Evolutionary conservation across 1,140 invertebrate genomes (phyloP).

Genomic region (Pollicipes pollicipes): DNA sequence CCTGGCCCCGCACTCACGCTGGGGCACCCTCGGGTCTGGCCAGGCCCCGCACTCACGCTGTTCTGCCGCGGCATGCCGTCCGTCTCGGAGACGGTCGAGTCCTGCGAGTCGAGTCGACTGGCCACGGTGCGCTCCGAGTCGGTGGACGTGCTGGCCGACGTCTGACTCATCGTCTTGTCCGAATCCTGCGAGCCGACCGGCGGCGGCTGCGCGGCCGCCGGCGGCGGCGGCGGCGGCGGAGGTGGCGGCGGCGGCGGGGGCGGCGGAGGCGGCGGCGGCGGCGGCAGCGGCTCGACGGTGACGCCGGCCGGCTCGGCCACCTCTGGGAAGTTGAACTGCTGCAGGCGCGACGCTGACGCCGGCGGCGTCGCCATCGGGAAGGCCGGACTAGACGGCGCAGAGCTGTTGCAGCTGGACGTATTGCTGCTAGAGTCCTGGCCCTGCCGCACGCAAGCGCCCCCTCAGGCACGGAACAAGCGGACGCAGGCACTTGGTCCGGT

Average conservation of each 20-base stretch:
- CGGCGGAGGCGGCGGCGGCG: too few relatives aligned
- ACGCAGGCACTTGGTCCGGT: too few relatives aligned
- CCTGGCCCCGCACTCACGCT: too few relatives aligned
- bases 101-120: conserved; percentile 49
- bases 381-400: conserved; percentile 84
- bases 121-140: conserved; percentile 74
- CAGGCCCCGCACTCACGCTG: conserved; percentile 41
- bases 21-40: too few relatives aligned
- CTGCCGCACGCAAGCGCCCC: too few relatives aligned
- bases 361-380: conserved; percentile 20
- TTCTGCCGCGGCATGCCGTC: conserved; percentile 58
- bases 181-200: conserved; percentile 15
- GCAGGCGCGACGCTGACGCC: conserved; percentile 34
- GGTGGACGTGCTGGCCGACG: conserved; percentile 50
- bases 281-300: conserved; percentile 11
- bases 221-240: conserved; percentile 4
- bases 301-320: conserved; percentile 1
- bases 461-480: too few relatives aligned
- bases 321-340: conserved; percentile 53
- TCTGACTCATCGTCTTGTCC: conserved; percentile 23
- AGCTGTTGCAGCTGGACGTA: conserved; percentile 89
- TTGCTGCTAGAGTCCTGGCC: conserved; percentile 72
- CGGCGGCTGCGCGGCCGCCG: conserved; percentile 13
- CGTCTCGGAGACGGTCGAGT: conserved; percentile 55
- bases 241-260: conserved; percentile 1